Conservation (phyloP, 2,113 vertebrate genomes). For the Pollimyrus isidori region DNA sequence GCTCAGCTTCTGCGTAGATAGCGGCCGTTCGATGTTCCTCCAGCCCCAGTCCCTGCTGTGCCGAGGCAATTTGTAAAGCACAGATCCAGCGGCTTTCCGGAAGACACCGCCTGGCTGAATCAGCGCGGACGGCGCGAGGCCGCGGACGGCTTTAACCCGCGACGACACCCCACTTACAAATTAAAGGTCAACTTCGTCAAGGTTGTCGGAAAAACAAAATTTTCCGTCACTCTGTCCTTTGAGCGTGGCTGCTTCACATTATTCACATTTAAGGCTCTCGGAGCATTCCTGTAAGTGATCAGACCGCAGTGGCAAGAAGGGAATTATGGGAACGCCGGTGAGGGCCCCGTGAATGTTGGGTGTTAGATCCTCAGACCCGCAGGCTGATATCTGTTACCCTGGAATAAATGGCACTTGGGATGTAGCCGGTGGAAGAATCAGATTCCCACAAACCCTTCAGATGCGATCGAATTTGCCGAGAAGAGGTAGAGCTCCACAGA, state of each 20-base stretch:
- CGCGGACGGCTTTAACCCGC: background rate
- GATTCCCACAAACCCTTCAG: background rate
- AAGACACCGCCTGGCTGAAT: background rate
- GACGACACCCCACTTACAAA: background rate
- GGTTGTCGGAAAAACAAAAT: background rate
- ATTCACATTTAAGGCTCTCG: background rate
- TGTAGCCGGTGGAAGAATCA: background rate
- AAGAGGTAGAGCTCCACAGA: background rate
- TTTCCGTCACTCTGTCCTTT: conserved; percentile 12
- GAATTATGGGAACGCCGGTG: background rate
- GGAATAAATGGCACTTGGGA: background rate
- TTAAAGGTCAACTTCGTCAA: conserved; percentile 6
- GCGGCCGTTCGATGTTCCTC: background rate
- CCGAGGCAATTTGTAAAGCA: background rate
- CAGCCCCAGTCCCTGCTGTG: background rate
- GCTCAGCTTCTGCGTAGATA: background rate
- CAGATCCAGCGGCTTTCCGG: background rate
- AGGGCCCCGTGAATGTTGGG: background rate
- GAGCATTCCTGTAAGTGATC: background rate
- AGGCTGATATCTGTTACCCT: background rate
- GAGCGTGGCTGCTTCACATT: background rate
- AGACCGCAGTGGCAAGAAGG: background rate
- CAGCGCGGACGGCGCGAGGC: background rate
- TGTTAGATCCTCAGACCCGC: background rate
- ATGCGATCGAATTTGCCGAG: background rate